Conservation (phyloP, 35 echinoderm and acorn worm genomes). For the Apostichopus californicus region DNA sequence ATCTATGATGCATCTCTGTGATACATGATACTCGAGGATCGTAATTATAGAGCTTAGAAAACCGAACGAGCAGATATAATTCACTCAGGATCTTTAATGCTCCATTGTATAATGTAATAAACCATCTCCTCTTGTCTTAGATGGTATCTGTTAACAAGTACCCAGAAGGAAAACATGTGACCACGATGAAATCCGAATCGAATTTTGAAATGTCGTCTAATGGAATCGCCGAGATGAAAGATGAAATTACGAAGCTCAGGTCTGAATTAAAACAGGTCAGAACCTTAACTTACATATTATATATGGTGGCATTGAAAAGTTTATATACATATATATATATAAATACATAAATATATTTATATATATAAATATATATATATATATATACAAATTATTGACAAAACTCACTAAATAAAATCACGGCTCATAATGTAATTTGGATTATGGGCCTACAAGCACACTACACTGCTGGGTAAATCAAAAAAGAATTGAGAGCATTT, state of each 20-base stretch:
- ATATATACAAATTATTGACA: no score
- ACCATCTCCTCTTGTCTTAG: not conserved
- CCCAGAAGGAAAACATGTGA: constrained; percentile 45
- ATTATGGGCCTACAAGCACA: not conserved
- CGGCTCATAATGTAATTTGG: not conserved
- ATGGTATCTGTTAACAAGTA: constrained; percentile 46
- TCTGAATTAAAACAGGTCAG: not conserved
- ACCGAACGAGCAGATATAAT: not conserved
- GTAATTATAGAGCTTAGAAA: not conserved
- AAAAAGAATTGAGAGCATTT: not conserved
- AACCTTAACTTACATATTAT: not conserved
- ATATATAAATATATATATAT: no score
- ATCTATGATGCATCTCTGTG: not conserved
- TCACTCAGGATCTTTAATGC: not conserved
- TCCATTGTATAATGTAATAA: not conserved
- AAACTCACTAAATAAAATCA: not conserved
- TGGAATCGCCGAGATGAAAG: not conserved
- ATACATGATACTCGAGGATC: not conserved
- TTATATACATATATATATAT: not conserved
- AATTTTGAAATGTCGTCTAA: not conserved
- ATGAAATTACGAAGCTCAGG: not conserved
- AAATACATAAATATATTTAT: no score
- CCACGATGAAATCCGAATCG: constrained; percentile 32
- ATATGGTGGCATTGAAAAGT: not conserved
- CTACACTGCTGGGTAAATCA: not conserved